A percentile compares a stretch with the other conserved stretches of the same genome.
These are phyloP conservation scores for Orchestes rusci DNA, from an alignment of 2,888 invertebrate genomes.

Conservation along the genomic window DNA sequence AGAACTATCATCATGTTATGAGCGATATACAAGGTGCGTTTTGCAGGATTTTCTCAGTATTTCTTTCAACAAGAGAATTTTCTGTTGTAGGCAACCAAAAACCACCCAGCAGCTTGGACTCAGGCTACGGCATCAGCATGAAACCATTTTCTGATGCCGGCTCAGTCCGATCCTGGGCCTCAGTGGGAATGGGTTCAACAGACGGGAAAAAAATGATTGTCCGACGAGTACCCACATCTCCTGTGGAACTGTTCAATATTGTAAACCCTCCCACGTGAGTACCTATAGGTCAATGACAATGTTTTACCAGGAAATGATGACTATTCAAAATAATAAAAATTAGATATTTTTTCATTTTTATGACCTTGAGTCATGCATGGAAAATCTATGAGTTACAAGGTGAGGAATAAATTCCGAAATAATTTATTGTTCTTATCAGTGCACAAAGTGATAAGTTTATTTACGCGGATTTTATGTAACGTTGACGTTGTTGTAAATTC, in stretches of 20 bases:
- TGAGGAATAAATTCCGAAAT: too few relatives aligned
- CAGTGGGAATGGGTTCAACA: constrained; percentile 83
- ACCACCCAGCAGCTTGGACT: constrained; percentile 43
- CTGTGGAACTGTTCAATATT: constrained; percentile 78
- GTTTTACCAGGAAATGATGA: too few relatives aligned
- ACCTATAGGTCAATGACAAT: background rate
- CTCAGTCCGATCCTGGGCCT: constrained; percentile 71
- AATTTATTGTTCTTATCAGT: too few relatives aligned
- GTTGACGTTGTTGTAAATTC: too few relatives aligned
- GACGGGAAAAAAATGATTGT: constrained; percentile 82
- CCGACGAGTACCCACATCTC: constrained; percentile 75
- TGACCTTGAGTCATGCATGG: too few relatives aligned
- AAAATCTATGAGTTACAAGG: too few relatives aligned
- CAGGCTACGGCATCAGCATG: constrained; percentile 47
- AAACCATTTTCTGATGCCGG: constrained; percentile 53
- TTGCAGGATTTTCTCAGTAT: background rate
- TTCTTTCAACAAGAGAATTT: too few relatives aligned
- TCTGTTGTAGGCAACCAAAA: constrained; percentile 13
- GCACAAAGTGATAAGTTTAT: too few relatives aligned
- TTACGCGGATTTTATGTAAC: too few relatives aligned
- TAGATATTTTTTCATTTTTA: background rate
- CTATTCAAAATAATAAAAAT: too few relatives aligned
- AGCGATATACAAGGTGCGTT: constrained; percentile 20
- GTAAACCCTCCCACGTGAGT: constrained; percentile 79
- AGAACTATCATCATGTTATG: constrained; percentile 31